Conservation (phyloP, 2,888 invertebrate genomes). For the Onthophagus sagittarius region DNA sequence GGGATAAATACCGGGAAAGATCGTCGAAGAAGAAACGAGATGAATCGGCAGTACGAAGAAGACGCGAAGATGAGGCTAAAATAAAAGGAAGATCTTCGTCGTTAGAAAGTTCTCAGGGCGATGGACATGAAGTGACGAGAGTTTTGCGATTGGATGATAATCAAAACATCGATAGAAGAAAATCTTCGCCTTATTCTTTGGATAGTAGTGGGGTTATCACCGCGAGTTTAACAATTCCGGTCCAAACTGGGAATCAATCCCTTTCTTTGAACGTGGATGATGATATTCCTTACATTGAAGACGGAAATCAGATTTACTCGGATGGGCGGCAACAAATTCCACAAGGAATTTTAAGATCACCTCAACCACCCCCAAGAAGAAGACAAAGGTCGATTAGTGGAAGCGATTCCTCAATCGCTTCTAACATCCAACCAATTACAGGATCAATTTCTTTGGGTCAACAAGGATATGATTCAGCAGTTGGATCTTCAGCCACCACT, state of each 20-base stretch:
- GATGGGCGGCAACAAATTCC: constrained; percentile 44
- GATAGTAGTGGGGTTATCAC: constrained; percentile 66
- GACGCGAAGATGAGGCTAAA: constrained; percentile 48
- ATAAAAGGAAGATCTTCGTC: constrained; percentile 45
- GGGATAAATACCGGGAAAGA: constrained; percentile 46
- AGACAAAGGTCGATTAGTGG: constrained; percentile 51
- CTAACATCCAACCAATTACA: constrained; percentile 45
- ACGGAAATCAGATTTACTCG: constrained; percentile 44
- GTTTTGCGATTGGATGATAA: constrained; percentile 35
- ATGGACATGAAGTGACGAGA: constrained; percentile 52
- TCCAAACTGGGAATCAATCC: constrained; percentile 36
- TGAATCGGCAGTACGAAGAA: constrained; percentile 47
- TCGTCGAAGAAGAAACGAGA: constrained; percentile 52
- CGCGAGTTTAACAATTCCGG: constrained; percentile 76
- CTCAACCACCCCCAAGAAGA: constrained; percentile 48
- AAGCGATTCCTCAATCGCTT: constrained; percentile 50
- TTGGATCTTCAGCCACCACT: constrained; percentile 60
- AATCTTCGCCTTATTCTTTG: constrained; percentile 56
- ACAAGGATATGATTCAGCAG: constrained; percentile 59
- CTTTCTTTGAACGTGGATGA: constrained; percentile 57
- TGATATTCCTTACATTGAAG: constrained; percentile 69
- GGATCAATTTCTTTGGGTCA: constrained; percentile 45
- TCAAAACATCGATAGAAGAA: constrained; percentile 48
- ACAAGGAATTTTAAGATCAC: constrained; percentile 40
- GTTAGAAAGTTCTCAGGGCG: constrained; percentile 50